phyloP scores from a whole-genome alignment of 2,113 vertebrate species.

The Tor tambroides region DNA sequence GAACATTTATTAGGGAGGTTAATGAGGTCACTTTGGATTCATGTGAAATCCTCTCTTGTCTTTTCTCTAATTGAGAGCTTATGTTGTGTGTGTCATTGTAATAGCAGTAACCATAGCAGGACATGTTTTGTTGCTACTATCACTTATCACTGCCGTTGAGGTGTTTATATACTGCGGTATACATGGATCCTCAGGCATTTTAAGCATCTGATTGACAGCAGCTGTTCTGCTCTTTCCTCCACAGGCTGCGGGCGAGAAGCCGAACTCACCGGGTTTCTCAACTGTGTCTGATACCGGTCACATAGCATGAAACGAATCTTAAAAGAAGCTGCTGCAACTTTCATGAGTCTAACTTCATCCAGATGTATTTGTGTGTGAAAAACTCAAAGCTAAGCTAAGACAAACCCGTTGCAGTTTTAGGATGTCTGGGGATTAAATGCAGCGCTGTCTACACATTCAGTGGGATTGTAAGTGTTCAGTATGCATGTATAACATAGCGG shows the following conservation, averaged over 20 bases:
- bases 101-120: not conserved
- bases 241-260: not conserved
- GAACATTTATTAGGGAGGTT: not conserved
- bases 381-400: not conserved
- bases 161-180: slow-evolving; percentile 10
- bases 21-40: not conserved
- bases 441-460: not conserved
- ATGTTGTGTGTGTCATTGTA: not conserved
- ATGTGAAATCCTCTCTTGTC: slow-evolving; percentile 12
- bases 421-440: slow-evolving; percentile 7
- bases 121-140: slow-evolving; percentile 27
- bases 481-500: not conserved
- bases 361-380: not conserved
- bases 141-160: slow-evolving; percentile 20
- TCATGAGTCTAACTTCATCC: not conserved
- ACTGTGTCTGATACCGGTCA: not conserved
- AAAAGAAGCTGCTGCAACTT: not conserved
- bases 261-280: not conserved
- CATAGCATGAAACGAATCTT: not conserved
- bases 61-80: not conserved
- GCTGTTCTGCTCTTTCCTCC: not conserved
- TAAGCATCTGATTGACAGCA: slow-evolving; percentile 28
- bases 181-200: slow-evolving; percentile 3
- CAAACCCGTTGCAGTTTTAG: not conserved
- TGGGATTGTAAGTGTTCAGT: not conserved